These are phyloP conservation scores for Rhinatrema bivittatum DNA, from an alignment of 2,797 vertebrate species.

Conservation along the genomic window DNA sequence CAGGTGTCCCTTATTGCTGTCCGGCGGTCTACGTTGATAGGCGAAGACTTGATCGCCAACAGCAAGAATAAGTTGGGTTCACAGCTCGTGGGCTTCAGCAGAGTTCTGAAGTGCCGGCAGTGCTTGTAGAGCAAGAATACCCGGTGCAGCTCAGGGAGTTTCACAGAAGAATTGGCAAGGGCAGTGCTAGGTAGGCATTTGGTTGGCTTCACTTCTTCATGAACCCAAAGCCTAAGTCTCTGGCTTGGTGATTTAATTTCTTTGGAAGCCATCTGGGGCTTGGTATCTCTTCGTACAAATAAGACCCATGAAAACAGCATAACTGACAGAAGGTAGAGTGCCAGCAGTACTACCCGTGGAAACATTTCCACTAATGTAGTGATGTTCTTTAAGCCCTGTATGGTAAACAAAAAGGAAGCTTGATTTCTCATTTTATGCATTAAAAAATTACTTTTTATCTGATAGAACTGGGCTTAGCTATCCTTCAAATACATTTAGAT, in stretches of 20 bases:
- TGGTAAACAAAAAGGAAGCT: neutral
- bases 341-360: constrained; percentile 21
- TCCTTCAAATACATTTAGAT: too few species aligned
- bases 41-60: constrained; percentile 58
- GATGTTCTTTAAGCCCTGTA: neutral
- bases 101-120: constrained; percentile 48
- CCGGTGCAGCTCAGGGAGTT: constrained; percentile 43
- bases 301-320: constrained; percentile 26
- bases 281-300: constrained; percentile 30
- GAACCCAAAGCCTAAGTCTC: neutral
- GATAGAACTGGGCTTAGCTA: too few species aligned
- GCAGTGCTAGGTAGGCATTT: constrained; percentile 37
- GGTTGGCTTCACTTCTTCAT: neutral
- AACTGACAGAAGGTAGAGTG: constrained; percentile 6
- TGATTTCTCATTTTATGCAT: too few species aligned
- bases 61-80: constrained; percentile 46
- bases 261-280: fast-evolving
- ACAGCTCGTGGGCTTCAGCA: constrained; percentile 50
- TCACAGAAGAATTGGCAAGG: constrained; percentile 15
- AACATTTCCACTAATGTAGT: constrained; percentile 21
- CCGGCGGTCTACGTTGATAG: constrained; percentile 44
- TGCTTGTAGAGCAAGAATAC: constrained; percentile 59
- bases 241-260: neutral
- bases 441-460: too few species aligned
- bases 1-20: constrained; percentile 59